A percentile compares a stretch with the other conserved stretches of the same genome.
phyloP scores from a whole-genome alignment of 1,140 invertebrate genomes.

The Gerris buenoi region DNA sequence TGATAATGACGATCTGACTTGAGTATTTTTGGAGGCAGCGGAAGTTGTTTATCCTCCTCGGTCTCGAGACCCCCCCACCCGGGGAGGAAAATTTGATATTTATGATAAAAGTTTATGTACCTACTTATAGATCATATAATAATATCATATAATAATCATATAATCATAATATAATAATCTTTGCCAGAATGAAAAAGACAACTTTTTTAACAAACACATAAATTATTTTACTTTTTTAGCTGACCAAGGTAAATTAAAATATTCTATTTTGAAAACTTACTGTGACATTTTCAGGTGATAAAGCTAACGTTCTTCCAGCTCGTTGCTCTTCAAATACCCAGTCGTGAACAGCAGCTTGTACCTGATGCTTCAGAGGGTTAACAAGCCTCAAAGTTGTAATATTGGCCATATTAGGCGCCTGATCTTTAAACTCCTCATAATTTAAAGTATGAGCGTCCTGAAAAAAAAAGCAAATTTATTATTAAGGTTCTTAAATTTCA shows the following conservation, averaged over 20 bases:
- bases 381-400: constrained; percentile 57
- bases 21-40: too few species aligned
- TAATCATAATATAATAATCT: too few species aligned
- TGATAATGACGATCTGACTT: too few species aligned
- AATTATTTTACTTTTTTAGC: too few species aligned
- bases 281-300: constrained; percentile 23
- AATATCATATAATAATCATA: too few species aligned
- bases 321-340: constrained; percentile 31
- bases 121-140: too few species aligned
- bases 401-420: constrained; percentile 50
- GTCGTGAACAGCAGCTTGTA: constrained; percentile 30
- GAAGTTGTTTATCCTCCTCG: too few species aligned
- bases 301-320: constrained; percentile 24
- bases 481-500: background rate
- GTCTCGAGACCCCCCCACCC: too few species aligned
- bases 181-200: too few species aligned
- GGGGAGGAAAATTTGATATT: too few species aligned
- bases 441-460: constrained; percentile 58
- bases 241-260: background rate
- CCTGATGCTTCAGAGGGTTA: constrained; percentile 37
- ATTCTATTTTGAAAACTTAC: constrained; percentile 7
- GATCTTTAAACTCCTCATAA: constrained; percentile 43
- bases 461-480: constrained; percentile 10
- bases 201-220: too few species aligned
- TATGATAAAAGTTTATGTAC: too few species aligned